Base-by-base conservation (phyloP, 1,140 invertebrate genomes). In the Philotrypesis tridentata region DNA sequence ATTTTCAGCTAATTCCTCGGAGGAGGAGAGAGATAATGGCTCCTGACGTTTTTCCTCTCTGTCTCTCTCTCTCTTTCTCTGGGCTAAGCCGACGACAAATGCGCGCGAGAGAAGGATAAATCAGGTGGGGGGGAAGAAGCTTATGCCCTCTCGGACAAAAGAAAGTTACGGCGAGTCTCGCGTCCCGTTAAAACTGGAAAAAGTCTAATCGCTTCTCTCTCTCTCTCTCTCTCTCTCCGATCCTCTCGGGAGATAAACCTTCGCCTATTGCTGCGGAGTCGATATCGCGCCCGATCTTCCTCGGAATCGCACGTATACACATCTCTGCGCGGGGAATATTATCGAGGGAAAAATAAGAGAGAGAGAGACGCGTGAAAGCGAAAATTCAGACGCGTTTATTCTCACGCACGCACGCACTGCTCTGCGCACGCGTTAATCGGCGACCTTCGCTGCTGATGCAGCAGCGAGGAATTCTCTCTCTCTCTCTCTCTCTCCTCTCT, bases 161-260 rank as follows among this genome's bases (percentile, higher is more conserved):
- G 43, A 70, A 71, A 71, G 77, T 79, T 60, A 33, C 27, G 37
- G 29, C 55, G 37, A 8, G 27, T 0, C 40, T 4, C 43, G 2
- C 23, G 31, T 72, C 43, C 68, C 68, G 68, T 79, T 72, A 72
- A 25, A 31, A 25, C 9, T 21, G 68, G 67, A 72, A 72, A 79
- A 79, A 63, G 27, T 55, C 27, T 33, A 55, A 79, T 70, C 76
- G 27, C 65, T 55, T 14, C 43, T 14, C 29, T 77, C 8, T 72
- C 6, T 29, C 11, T 23, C 17, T 17, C 27, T 63, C 11, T 23
- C 11, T 12, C 17, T 79, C 5, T 48, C 25, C 25, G 40, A 68
- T 67, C 63, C 33, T n/a, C n/a, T n/a, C n/a, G n/a, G n/a, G n/a
- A n/a, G n/a, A n/a, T n/a, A n/a, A n/a, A n/a, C n/a, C n/a, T n/a